A percentile compares a stretch with the other conserved stretches of the same genome.
These are phyloP conservation scores for Hyles vespertilio DNA, from an alignment of 1,140 invertebrate genomes.

Conservation along the genomic window DNA sequence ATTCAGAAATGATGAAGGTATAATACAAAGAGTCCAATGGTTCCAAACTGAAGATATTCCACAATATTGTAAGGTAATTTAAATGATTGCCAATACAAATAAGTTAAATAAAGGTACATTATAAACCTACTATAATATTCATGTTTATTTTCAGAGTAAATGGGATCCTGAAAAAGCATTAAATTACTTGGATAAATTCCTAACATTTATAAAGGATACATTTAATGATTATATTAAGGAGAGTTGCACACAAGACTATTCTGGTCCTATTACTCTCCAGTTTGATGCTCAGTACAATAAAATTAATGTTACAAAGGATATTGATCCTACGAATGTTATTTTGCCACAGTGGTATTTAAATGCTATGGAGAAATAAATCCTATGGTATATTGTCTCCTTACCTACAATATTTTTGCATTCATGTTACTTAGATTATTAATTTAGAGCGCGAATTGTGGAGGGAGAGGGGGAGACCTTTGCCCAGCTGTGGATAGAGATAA, in stretches of 20 bases:
- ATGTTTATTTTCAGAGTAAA: constrained; percentile 20
- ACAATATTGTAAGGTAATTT: constrained; percentile 28
- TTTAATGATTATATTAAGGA: constrained; percentile 12
- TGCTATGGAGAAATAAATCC: no score
- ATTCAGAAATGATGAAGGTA: constrained; percentile 78
- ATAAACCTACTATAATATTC: no score
- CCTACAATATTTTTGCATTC: no score
- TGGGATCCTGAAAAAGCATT: constrained; percentile 25
- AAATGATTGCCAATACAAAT: not conserved
- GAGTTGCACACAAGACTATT: not conserved
- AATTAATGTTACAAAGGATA: not conserved
- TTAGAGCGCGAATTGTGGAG: no score
- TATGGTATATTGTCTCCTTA: no score
- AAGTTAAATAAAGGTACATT: no score
- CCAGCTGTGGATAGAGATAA: no score
- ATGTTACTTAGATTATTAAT: no score
- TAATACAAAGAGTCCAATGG: constrained; percentile 64
- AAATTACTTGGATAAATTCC: constrained; percentile 20
- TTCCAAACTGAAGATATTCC: constrained; percentile 31
- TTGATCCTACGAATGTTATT: no score
- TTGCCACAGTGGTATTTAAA: no score
- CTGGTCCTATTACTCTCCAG: constrained; percentile 10
- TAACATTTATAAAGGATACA: constrained; percentile 17
- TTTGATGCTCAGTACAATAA: constrained; percentile 16
- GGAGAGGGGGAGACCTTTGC: no score